These are phyloP conservation scores for Tamandua tetradactyla DNA, from an alignment of 2,797 vertebrate genomes.

Conservation along the genomic window DNA sequence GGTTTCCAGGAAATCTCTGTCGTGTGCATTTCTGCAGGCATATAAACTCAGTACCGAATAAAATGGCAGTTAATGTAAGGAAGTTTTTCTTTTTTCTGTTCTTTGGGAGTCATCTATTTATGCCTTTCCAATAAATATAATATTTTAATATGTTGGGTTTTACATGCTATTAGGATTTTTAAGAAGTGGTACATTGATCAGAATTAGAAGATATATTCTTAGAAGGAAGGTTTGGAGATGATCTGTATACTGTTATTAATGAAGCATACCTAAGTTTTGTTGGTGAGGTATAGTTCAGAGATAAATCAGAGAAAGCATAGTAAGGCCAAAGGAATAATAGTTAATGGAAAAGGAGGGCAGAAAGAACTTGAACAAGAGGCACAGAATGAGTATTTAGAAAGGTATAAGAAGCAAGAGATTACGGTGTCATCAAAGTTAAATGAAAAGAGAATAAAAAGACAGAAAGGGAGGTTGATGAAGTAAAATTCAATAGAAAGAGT, in stretches of 20 bases:
- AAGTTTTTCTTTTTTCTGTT: background rate
- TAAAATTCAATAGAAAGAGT: background rate
- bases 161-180: background rate
- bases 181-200: background rate
- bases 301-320: background rate
- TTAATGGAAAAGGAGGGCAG: background rate
- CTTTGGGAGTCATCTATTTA: background rate
- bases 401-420: background rate
- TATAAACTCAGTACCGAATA: background rate
- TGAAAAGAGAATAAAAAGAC: background rate
- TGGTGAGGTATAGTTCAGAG: background rate
- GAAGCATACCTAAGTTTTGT: background rate
- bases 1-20: background rate
- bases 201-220: background rate
- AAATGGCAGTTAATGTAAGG: background rate
- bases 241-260: background rate
- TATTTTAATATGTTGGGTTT: slow-evolving; percentile 2
- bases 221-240: background rate
- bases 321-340: background rate
- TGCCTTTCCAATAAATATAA: background rate
- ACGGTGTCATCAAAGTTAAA: background rate
- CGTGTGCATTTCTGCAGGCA: background rate
- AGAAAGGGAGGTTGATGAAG: background rate
- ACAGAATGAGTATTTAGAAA: background rate
- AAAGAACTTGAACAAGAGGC: background rate